Percentiles rank a stretch among this genome's conserved stretches.
Evolutionary conservation across 2,797 vertebrate species (phyloP).

Genomic region (Tenualosa ilisha): DNA sequence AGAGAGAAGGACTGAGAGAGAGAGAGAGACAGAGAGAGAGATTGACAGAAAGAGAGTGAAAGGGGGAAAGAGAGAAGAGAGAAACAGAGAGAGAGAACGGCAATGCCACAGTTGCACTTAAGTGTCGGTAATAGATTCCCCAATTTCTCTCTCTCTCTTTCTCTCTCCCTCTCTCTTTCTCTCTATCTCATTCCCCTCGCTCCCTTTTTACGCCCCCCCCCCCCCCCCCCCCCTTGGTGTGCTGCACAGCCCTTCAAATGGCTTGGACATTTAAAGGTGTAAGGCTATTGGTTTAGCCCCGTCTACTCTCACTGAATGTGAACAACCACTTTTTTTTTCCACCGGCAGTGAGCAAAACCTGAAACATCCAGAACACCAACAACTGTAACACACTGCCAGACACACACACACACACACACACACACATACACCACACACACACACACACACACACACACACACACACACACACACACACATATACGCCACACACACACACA

Average conservation of each 20-base stretch:
- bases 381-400: too few species aligned
- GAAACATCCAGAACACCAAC: neutral
- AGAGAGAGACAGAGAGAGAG: constrained; percentile 21
- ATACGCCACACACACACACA: neutral
- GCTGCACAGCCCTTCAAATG: constrained; percentile 18
- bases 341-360: neutral
- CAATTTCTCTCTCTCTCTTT: constrained; percentile 70
- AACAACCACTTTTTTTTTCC: neutral
- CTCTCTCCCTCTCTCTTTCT: constrained; percentile 44
- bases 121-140: constrained; percentile 83
- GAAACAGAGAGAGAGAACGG: constrained; percentile 57
- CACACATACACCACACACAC: too few species aligned
- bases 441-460: too few species aligned
- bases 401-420: too few species aligned
- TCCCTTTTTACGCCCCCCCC: constrained; percentile 51
- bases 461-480: too few species aligned
- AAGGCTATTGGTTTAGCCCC: constrained; percentile 22
- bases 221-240: constrained; percentile 55
- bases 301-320: constrained; percentile 8
- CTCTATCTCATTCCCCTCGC: constrained; percentile 24
- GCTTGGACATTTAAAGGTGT: constrained; percentile 14
- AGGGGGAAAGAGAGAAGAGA: constrained; percentile 30
- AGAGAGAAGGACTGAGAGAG: constrained; percentile 56
- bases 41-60: constrained; percentile 52
- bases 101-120: constrained; percentile 59